A percentile compares a stretch with the other conserved stretches of the same genome.
phyloP scores from a whole-genome alignment of 2,113 vertebrate species.

The Sigmodon hispidus region DNA sequence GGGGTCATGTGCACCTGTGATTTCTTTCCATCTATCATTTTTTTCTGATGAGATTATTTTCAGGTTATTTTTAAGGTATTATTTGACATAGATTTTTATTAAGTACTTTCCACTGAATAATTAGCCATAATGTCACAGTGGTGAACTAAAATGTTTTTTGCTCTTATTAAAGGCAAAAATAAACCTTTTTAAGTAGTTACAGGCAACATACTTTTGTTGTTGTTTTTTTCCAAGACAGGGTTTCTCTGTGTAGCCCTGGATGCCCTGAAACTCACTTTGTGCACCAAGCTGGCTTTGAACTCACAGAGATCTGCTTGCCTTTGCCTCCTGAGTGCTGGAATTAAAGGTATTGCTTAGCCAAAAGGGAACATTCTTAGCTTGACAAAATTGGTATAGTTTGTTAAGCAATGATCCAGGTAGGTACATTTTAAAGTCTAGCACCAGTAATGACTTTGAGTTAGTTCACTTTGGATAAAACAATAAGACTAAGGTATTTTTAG shows the following conservation, averaged over 20 bases:
- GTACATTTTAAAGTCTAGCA: not conserved
- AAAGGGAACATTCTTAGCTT: not conserved
- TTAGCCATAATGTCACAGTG: not conserved
- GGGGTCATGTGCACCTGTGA: not conserved
- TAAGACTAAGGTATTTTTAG: conserved; percentile 37
- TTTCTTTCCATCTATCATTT: not conserved
- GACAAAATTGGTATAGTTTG: conserved; percentile 50
- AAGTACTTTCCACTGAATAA: not conserved
- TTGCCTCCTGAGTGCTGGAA: not conserved
- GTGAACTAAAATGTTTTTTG: not conserved
- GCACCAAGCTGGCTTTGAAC: not conserved
- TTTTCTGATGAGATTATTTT: conserved; percentile 10
- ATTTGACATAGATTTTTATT: conserved; percentile 41
- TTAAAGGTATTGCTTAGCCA: not conserved
- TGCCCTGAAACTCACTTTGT: not conserved
- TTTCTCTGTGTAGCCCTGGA: not conserved
- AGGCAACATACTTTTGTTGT: not conserved
- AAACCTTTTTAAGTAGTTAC: conserved; percentile 1
- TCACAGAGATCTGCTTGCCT: not conserved
- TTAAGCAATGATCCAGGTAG: conserved; percentile 28
- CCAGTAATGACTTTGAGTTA: conserved; percentile 66
- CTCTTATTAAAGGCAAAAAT: conserved; percentile 25
- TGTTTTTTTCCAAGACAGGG: not conserved
- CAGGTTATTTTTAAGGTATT: conserved; percentile 34
- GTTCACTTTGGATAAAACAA: conserved; percentile 43